Evolutionary conservation across 2,797 vertebrate species (phyloP).

Genomic region (Gymnodraco acuticeps): DNA sequence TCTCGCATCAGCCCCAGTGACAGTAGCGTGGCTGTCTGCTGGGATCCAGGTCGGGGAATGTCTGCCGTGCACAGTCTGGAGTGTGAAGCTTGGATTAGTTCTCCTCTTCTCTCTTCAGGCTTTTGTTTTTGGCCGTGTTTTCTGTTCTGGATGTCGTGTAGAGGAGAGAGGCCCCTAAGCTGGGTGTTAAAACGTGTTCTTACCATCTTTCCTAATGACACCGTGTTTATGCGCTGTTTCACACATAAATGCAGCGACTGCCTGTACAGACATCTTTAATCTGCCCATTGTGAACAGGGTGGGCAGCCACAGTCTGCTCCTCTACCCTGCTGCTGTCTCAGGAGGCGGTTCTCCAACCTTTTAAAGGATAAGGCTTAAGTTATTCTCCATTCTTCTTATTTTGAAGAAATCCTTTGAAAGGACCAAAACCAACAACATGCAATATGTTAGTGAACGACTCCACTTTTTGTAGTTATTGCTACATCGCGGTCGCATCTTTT

Average conservation of each 20-base stretch:
- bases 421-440: too few relatives aligned
- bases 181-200: neutral
- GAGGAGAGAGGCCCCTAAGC: neutral
- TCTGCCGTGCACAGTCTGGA: neutral
- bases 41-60: neutral
- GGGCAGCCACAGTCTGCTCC: constrained; percentile 32
- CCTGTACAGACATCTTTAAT: constrained; percentile 12
- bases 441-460: too few relatives aligned
- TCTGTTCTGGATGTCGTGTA: neutral
- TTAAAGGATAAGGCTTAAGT: too few relatives aligned
- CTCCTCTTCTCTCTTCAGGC: neutral
- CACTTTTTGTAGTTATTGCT: too few relatives aligned
- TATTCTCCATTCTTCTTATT: too few relatives aligned
- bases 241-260: constrained; percentile 28
- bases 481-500: too few relatives aligned
- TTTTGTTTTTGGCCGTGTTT: neutral
- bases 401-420: too few relatives aligned
- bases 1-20: neutral
- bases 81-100: neutral
- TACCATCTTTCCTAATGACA: neutral
- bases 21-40: neutral
- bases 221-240: constrained; percentile 9
- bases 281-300: constrained; percentile 18
- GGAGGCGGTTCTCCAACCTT: neutral
- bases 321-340: constrained; percentile 25